phyloP scores from a whole-genome alignment of 2,888 invertebrate genomes.

The Epiblema foenella region DNA sequence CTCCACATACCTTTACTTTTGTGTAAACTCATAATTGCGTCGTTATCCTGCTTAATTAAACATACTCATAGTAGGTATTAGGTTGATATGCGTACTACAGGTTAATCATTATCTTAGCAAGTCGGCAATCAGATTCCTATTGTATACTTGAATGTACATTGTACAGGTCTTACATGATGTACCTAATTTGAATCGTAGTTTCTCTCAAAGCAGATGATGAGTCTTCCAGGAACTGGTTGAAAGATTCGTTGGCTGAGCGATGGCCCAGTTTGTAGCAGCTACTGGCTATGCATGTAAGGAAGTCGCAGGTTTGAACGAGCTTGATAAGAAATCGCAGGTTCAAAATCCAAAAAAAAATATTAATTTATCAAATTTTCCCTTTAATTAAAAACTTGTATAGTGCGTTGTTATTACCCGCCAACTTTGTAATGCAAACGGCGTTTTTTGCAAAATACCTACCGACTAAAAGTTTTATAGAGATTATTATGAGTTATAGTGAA shows the following conservation, averaged over 20 bases:
- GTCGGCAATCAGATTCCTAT: constrained; percentile 23
- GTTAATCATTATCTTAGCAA: constrained; percentile 25
- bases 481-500: not conserved
- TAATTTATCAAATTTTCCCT: no score
- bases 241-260: no score
- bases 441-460: not conserved
- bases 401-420: not conserved
- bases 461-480: not conserved
- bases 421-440: not conserved
- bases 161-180: not conserved
- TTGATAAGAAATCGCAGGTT: no score
- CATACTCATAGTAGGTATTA: constrained; percentile 11
- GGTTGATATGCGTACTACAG: not conserved
- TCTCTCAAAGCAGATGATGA: no score
- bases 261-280: no score
- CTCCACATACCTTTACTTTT: constrained; percentile 25
- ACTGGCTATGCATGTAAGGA: no score
- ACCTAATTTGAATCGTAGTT: no score
- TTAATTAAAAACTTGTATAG: no score
- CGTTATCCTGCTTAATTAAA: constrained; percentile 9
- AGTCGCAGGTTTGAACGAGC: no score
- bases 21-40: constrained; percentile 3
- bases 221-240: no score
- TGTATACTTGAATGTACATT: not conserved
- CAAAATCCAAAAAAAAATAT: no score